phyloP scores from a whole-genome alignment of 1,140 invertebrate species.

The Pseudomyrmex dendroicus region DNA sequence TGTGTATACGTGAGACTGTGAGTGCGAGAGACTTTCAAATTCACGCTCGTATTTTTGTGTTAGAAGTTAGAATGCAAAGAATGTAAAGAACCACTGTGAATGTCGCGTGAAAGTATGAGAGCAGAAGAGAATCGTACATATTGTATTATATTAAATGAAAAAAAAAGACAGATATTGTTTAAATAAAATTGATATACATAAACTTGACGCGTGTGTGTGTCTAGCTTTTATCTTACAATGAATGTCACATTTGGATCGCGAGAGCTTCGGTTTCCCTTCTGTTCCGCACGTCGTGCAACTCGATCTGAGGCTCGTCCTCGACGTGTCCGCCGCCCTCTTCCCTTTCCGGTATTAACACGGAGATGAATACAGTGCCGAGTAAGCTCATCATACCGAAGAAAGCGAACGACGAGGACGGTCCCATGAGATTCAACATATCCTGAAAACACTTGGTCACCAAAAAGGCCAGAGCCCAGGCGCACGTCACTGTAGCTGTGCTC shows the following conservation, averaged over 20 bases:
- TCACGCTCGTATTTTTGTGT: conserved; percentile 81
- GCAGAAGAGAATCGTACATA: conserved; percentile 76
- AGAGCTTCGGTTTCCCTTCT: not conserved
- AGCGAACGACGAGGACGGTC: conserved; percentile 85
- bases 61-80: conserved; percentile 71
- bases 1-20: conserved; percentile 48
- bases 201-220: conserved; percentile 17
- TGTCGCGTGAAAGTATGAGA: conserved; percentile 57
- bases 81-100: conserved; percentile 65
- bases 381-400: conserved; percentile 85
- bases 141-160: conserved; percentile 82
- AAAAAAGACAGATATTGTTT: conserved; percentile 78
- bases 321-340: conserved; percentile 85
- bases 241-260: not conserved
- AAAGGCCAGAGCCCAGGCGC: conserved; percentile 86
- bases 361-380: conserved; percentile 85
- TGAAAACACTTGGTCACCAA: conserved; percentile 85
- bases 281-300: conserved; percentile 44
- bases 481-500: conserved; percentile 82
- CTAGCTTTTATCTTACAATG: not conserved
- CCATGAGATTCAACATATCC: conserved; percentile 81
- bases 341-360: conserved; percentile 80
- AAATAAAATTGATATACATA: conserved; percentile 83
- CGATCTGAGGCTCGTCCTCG: conserved; percentile 80
- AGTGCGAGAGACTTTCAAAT: conserved; percentile 66